Percentiles rank a stretch among this genome's conserved stretches.
These are phyloP conservation scores for Tiliacea citrago DNA, from an alignment of 2,888 invertebrate genomes.

Conservation along the genomic window DNA sequence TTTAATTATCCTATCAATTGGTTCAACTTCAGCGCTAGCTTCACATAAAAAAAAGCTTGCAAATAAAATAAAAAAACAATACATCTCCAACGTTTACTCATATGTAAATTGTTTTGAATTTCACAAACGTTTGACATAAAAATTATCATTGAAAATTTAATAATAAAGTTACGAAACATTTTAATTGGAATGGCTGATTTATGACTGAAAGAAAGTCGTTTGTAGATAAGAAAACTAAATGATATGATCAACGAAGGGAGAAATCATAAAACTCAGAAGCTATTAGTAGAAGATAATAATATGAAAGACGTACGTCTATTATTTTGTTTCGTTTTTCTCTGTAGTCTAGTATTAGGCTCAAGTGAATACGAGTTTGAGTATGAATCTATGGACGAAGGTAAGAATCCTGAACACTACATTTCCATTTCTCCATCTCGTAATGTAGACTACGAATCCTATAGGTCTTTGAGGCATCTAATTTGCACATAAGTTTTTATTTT, in stretches of 20 bases:
- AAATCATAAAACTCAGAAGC: constrained; percentile 2
- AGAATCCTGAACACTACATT: background rate
- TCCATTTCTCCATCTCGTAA: background rate
- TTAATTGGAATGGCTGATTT: constrained; percentile 59
- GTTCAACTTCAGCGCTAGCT: background rate
- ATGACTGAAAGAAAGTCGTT: constrained; percentile 24
- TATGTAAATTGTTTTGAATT: background rate
- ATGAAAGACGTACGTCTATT: constrained; percentile 38
- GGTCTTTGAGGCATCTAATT: background rate
- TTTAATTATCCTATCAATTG: constrained; percentile 1
- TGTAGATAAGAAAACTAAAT: constrained; percentile 50
- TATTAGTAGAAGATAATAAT: constrained; percentile 15
- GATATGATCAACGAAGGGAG: constrained; percentile 12
- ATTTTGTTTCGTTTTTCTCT: constrained; percentile 14
- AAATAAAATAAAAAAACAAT: constrained; percentile 31
- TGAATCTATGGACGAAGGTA: background rate
- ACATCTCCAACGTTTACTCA: constrained; percentile 33
- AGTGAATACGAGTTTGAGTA: background rate
- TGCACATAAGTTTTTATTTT: background rate
- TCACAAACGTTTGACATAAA: constrained; percentile 9
- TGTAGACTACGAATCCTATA: background rate
- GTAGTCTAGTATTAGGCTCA: background rate
- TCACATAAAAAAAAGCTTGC: constrained; percentile 1
- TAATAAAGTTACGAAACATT: constrained; percentile 28
- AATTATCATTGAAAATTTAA: constrained; percentile 14